phyloP scores from a whole-genome alignment of 2,797 vertebrate species.

The Manis crassicaudata region DNA sequence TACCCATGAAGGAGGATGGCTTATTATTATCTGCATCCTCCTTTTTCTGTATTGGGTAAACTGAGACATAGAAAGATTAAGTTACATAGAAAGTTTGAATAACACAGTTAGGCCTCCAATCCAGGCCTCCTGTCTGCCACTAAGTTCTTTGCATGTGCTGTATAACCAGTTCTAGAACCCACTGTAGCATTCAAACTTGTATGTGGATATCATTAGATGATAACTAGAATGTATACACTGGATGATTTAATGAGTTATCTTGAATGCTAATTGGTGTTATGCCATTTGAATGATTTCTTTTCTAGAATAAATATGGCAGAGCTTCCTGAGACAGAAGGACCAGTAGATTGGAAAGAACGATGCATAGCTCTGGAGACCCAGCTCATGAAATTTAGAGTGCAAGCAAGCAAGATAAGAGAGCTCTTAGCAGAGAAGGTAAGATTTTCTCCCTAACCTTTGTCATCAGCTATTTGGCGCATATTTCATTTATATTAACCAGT shows the following conservation, averaged over 20 bases:
- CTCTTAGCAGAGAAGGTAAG: conserved; percentile 96
- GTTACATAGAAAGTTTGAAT: neutral
- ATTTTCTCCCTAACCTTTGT: neutral
- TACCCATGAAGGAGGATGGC: neutral
- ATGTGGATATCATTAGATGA: neutral
- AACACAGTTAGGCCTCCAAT: neutral
- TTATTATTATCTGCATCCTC: neutral
- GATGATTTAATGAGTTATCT: neutral
- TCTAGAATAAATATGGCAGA: conserved; percentile 91
- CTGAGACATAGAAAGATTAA: neutral
- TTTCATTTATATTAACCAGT: conserved; percentile 29
- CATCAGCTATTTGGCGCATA: neutral
- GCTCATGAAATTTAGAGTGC: conserved; percentile 96
- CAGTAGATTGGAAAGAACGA: conserved; percentile 96
- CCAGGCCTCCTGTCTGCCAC: neutral
- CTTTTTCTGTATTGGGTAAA: conserved; percentile 18
- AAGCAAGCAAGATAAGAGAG: conserved; percentile 97
- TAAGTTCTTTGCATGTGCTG: neutral
- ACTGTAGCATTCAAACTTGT: conserved; percentile 10
- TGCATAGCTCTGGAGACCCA: conserved; percentile 94
- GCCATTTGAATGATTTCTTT: conserved; percentile 35
- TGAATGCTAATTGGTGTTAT: neutral
- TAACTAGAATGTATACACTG: neutral
- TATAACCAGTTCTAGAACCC: neutral
- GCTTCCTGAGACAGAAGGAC: conserved; percentile 88